These are phyloP conservation scores for Triplophysa tibetana DNA, from an alignment of 2,113 vertebrate species.

Conservation along the genomic window DNA sequence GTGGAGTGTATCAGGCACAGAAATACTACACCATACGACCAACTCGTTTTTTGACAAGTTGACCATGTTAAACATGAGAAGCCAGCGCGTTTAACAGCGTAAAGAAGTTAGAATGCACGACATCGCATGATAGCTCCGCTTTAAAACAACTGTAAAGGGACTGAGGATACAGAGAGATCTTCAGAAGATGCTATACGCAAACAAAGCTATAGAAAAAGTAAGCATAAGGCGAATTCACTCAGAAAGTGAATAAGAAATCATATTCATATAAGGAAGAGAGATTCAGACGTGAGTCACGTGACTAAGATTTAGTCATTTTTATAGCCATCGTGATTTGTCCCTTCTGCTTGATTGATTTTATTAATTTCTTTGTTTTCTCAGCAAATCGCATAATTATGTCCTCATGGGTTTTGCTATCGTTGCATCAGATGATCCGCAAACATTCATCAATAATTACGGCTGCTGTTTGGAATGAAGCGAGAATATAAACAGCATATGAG, in stretches of 20 bases:
- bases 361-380: neutral
- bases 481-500: neutral
- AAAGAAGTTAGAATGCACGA: too few relatives aligned
- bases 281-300: neutral
- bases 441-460: neutral
- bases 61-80: too few relatives aligned
- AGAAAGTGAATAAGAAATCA: neutral
- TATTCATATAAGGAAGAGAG: neutral
- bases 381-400: conserved; percentile 7
- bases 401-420: neutral
- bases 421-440: neutral
- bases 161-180: too few relatives aligned
- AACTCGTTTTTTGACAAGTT: too few relatives aligned
- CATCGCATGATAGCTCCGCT: too few relatives aligned
- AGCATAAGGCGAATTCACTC: too few relatives aligned
- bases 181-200: too few relatives aligned
- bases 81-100: too few relatives aligned
- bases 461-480: neutral
- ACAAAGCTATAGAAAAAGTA: too few relatives aligned
- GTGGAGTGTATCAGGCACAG: too few relatives aligned
- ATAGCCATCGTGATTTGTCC: neutral
- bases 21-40: too few relatives aligned
- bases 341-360: neutral
- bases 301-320: neutral
- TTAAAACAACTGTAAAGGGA: too few relatives aligned